These are phyloP conservation scores for Amyelois transitella DNA, from an alignment of 1,140 invertebrate species.

Conservation along the genomic window DNA sequence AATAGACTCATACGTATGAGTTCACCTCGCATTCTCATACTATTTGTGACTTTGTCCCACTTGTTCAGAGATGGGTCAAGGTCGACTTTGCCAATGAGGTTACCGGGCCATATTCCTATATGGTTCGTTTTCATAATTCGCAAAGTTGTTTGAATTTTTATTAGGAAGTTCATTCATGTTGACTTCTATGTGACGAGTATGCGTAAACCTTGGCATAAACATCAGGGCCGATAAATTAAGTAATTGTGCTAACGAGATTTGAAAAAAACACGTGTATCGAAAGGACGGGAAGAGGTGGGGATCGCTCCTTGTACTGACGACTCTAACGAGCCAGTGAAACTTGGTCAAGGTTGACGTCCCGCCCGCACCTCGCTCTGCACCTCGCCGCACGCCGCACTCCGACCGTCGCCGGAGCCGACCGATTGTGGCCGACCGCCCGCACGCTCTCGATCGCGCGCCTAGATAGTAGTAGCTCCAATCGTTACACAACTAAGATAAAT, in stretches of 20 bases:
- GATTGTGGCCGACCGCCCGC: slow-evolving; percentile 39
- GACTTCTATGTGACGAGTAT: slow-evolving; percentile 10
- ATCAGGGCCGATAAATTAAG: slow-evolving; percentile 50
- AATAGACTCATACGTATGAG: slow-evolving; percentile 50
- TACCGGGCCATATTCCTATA: slow-evolving; percentile 12
- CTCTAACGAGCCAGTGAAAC: slow-evolving; percentile 56
- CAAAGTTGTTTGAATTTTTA: slow-evolving; percentile 2
- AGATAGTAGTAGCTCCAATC: slow-evolving; percentile 46
- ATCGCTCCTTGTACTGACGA: slow-evolving; percentile 68
- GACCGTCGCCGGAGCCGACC: slow-evolving; percentile 37
- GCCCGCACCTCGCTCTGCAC: slow-evolving; percentile 35
- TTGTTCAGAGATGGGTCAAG: slow-evolving; percentile 62
- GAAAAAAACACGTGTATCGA: slow-evolving; percentile 62
- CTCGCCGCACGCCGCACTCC: slow-evolving; percentile 21
- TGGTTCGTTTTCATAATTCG: background rate
- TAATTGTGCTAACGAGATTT: slow-evolving; percentile 66
- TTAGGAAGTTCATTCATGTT: slow-evolving; percentile 1
- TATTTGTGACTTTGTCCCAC: slow-evolving; percentile 54
- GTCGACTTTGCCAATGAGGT: slow-evolving; percentile 43
- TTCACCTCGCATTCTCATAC: slow-evolving; percentile 56
- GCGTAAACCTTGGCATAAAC: slow-evolving; percentile 45
- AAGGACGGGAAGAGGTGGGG: slow-evolving; percentile 71
- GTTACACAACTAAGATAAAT: slow-evolving; percentile 67
- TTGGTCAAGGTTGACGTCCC: slow-evolving; percentile 65
- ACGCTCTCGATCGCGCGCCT: slow-evolving; percentile 47